Percentiles rank a stretch among this genome's conserved stretches.
These are phyloP conservation scores for Danaus chrysippus DNA, from an alignment of 2,888 invertebrate species.

Conservation along the genomic window DNA sequence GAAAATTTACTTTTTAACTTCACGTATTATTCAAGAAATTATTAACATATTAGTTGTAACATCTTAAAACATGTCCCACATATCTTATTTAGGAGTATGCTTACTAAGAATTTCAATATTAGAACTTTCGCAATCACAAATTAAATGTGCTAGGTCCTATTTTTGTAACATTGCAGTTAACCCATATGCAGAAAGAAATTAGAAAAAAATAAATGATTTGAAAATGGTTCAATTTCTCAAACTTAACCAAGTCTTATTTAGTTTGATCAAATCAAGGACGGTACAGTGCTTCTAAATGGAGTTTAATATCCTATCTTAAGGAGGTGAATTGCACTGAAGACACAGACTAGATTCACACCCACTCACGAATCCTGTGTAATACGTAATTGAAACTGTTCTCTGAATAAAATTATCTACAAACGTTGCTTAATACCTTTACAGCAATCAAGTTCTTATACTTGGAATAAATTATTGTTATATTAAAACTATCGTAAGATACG, in stretches of 20 bases:
- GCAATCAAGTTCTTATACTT: neutral
- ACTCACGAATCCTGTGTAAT: slow-evolving; percentile 18
- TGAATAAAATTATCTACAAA: slow-evolving; percentile 20
- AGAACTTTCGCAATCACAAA: too few relatives aligned
- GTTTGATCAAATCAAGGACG: slow-evolving; percentile 22
- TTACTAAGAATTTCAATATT: too few relatives aligned
- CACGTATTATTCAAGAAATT: too few relatives aligned
- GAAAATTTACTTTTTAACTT: too few relatives aligned
- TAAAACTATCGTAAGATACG: too few relatives aligned
- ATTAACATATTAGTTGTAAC: too few relatives aligned
- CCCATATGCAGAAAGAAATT: too few relatives aligned
- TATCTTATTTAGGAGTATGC: too few relatives aligned
- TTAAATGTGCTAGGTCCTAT: too few relatives aligned
- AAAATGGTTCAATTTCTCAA: slow-evolving; percentile 6
- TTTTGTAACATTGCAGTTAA: too few relatives aligned
- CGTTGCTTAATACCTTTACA: slow-evolving; percentile 14
- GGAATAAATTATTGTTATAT: neutral
- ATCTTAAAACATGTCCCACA: too few relatives aligned
- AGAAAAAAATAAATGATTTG: too few relatives aligned
- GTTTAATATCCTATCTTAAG: slow-evolving; percentile 23
- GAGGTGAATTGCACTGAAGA: slow-evolving; percentile 13
- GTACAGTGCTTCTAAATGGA: slow-evolving; percentile 22
- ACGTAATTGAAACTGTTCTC: slow-evolving; percentile 27
- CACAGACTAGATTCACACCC: slow-evolving; percentile 17
- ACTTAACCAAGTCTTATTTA: slow-evolving; percentile 18